Base-by-base conservation (phyloP, 2,113 vertebrate genomes). In the Cynoglossus semilaevis region DNA sequence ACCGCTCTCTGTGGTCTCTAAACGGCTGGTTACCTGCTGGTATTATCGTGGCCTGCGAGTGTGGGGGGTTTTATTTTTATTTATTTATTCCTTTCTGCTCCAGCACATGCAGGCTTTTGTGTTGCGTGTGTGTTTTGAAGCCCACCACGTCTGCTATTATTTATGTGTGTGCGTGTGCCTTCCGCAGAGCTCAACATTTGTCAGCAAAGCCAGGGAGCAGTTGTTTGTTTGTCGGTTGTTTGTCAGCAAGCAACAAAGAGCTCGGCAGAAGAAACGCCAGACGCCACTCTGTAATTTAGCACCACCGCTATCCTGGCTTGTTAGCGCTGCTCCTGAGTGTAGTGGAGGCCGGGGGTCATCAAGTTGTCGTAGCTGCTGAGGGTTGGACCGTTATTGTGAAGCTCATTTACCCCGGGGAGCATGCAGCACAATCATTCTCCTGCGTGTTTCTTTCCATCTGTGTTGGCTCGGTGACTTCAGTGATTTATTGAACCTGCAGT, bases 181-280 rank as follows among this genome's bases (percentile, higher is more conserved):
- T 61, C 49, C 36, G 67, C 76, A 79, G 70, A 72, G 76, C 63
- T 29, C 50, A 74, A 50, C 53, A 72, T 72, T 76, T 72, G 63
- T 78, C 69, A 67, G 59, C 67, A 73, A 70, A 75, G 58, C 60
- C 56, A 45, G 65, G 51, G 49, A 76, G 70, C 67, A 63, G 44
- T 70, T 74, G 79, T 58, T n/a, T 76, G 69, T 84, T 77, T 73
- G 54, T 69, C 71, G 54, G 71, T 6, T 76, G 69, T 84, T 77
- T 73, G 54, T 69, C 71, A 57, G 71, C 43, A 65, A 63, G 74
- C 35, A 75, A 51, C 8, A 40, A 49, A 41, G 58, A 61, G 59
- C 62, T 51, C 65, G 52, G 47, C 51, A 60, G 59, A 49, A 48
- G 53, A 42, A 40, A 19, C 44, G n/a, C 55, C 58, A 63, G 35